These are phyloP conservation scores for Aphodius granarius DNA, from an alignment of 2,888 invertebrate genomes.

Conservation along the genomic window DNA sequence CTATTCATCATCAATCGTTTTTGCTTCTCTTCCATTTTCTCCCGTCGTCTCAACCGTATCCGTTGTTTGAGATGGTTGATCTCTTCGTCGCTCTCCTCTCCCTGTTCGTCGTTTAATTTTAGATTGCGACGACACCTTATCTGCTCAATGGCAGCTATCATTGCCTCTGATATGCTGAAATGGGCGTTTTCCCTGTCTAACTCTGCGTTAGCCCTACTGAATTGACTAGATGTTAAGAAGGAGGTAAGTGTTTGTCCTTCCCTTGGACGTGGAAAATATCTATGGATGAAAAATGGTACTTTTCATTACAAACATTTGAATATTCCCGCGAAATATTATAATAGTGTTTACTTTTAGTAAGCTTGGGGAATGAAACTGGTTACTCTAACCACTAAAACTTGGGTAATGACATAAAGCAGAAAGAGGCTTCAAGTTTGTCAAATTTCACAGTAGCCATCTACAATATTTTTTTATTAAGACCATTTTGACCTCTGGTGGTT, in stretches of 20 bases:
- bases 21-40: slow-evolving; percentile 56
- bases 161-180: slow-evolving; percentile 81
- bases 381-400: too few species aligned
- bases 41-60: slow-evolving; percentile 61
- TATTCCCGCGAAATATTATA: too few species aligned
- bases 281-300: slow-evolving; percentile 23
- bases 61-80: slow-evolving; percentile 65
- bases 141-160: slow-evolving; percentile 80
- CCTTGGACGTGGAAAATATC: slow-evolving; percentile 61
- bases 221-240: slow-evolving; percentile 72
- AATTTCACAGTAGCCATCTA: too few species aligned
- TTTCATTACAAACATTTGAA: slow-evolving; percentile 1
- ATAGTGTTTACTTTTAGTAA: too few species aligned
- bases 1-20: slow-evolving; percentile 41
- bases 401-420: too few species aligned
- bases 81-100: slow-evolving; percentile 68
- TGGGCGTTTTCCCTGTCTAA: slow-evolving; percentile 85
- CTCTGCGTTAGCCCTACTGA: slow-evolving; percentile 71
- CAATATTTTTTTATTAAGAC: too few species aligned
- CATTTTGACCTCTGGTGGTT: too few species aligned
- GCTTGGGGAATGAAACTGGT: too few species aligned
- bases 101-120: slow-evolving; percentile 54
- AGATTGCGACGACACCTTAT: slow-evolving; percentile 63
- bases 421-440: too few species aligned
- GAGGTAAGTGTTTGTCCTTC: slow-evolving; percentile 73